A percentile compares a stretch with the other conserved stretches of the same genome.
These are phyloP conservation scores for Hemaris fuciformis DNA, from an alignment of 2,888 invertebrate species.

Conservation along the genomic window DNA sequence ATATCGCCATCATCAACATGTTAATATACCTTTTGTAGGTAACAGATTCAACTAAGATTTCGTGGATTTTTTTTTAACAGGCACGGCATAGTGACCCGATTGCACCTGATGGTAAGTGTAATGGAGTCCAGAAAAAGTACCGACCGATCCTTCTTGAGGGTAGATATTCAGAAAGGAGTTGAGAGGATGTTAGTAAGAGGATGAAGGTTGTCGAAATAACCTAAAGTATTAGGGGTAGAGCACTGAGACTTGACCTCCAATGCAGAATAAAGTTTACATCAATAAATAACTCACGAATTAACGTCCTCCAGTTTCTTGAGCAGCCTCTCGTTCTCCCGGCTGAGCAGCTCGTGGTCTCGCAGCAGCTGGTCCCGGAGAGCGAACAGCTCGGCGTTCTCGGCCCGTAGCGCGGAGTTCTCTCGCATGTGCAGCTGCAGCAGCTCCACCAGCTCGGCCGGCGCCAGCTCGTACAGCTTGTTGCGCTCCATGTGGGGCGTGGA, in stretches of 20 bases:
- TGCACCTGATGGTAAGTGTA: no score
- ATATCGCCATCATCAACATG: background rate
- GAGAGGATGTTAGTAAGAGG: no score
- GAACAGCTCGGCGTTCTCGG: conserved; percentile 93
- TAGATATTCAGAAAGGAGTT: no score
- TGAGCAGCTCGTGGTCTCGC: conserved; percentile 94
- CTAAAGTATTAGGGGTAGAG: no score
- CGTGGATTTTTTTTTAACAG: no score
- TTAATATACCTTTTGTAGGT: no score
- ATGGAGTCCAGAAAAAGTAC: no score
- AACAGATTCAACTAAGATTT: no score
- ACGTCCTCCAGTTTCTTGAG: conserved; percentile 94
- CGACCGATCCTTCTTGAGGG: no score
- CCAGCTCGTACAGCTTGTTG: conserved; percentile 87
- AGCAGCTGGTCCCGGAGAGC: conserved; percentile 89
- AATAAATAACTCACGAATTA: conserved; percentile 85
- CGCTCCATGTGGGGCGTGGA: conserved; percentile 85
- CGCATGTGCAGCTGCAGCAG: conserved; percentile 92
- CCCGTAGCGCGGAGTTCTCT: conserved; percentile 88
- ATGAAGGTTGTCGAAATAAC: no score
- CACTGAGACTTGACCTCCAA: background rate
- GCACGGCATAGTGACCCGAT: no score
- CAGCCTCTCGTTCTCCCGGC: conserved; percentile 94
- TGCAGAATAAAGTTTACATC: background rate
- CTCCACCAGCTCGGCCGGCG: conserved; percentile 90